Percentiles rank a stretch among this genome's conserved stretches.
These are phyloP conservation scores for Apis florea DNA, from an alignment of 1,140 invertebrate species.

Conservation along the genomic window DNA sequence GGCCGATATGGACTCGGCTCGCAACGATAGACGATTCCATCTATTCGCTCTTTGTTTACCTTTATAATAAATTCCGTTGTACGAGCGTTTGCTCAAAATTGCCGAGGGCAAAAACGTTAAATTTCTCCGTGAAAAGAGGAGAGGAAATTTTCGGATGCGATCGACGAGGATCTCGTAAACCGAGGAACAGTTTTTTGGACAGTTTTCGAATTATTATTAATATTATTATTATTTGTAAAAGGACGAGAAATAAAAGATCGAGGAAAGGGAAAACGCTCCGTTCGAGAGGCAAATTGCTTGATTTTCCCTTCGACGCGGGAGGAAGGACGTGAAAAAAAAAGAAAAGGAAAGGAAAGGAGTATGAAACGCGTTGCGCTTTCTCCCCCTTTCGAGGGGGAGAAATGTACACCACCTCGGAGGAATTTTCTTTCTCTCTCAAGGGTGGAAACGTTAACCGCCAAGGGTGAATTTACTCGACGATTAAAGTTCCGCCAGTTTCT, in stretches of 20 bases:
- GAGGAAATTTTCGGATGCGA: no score
- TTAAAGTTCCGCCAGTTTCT: neutral
- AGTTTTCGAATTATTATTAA: no score
- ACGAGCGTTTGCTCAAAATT: conserved; percentile 15
- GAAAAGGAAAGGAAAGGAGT: neutral
- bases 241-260: no score
- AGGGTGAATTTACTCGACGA: neutral
- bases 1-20: no score
- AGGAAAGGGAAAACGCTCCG: no score
- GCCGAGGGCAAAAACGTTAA: conserved; percentile 17
- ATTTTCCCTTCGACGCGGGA: neutral
- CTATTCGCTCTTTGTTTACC: neutral
- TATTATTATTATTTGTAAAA: no score
- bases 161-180: no score
- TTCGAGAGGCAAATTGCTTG: no score
- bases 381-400: neutral
- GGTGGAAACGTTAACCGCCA: neutral
- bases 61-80: conserved; percentile 56
- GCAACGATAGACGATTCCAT: neutral
- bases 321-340: no score
- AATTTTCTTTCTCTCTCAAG: neutral
- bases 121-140: conserved; percentile 7
- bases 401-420: neutral
- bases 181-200: no score
- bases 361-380: no score